A percentile compares a stretch with the other conserved stretches of the same genome.
Conservation (phyloP, 2,888 invertebrate genomes). For the Pomacea canaliculata region DNA sequence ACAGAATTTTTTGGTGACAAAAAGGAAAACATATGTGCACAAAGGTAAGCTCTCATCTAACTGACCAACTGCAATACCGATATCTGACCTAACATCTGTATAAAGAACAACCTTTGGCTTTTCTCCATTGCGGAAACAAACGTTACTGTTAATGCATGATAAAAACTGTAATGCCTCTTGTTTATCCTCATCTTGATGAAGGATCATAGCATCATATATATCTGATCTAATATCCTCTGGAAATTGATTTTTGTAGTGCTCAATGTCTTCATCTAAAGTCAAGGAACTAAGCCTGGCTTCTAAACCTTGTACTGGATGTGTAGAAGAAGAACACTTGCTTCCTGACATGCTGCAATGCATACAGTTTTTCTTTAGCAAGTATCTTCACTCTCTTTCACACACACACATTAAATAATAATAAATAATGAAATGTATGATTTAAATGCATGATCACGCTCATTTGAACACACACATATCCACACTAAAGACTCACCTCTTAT, state of each 20-base stretch:
- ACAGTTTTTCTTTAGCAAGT: too few relatives aligned
- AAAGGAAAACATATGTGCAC: slow-evolving; percentile 58
- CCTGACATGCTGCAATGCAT: too few relatives aligned
- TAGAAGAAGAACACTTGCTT: too few relatives aligned
- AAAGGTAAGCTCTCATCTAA: slow-evolving; percentile 43
- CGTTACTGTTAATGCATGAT: slow-evolving; percentile 38
- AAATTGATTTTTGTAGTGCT: slow-evolving; percentile 31
- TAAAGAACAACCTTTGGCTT: slow-evolving; percentile 42
- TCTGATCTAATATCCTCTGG: slow-evolving; percentile 40
- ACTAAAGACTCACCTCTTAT: too few relatives aligned
- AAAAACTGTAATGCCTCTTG: slow-evolving; percentile 38
- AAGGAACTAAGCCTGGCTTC: too few relatives aligned
- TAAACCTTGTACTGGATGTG: too few relatives aligned
- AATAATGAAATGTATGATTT: too few relatives aligned
- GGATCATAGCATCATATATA: slow-evolving; percentile 50
- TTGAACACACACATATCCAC: too few relatives aligned
- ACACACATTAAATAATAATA: too few relatives aligned
- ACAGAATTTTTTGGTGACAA: slow-evolving; percentile 47
- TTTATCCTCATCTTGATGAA: slow-evolving; percentile 48
- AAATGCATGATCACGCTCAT: too few relatives aligned
- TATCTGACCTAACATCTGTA: slow-evolving; percentile 37
- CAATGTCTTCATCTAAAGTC: slow-evolving; percentile 7
- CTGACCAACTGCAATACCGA: slow-evolving; percentile 29
- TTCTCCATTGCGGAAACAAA: slow-evolving; percentile 25
- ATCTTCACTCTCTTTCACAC: too few relatives aligned